phyloP scores from a whole-genome alignment of 2,888 invertebrate genomes.

The Phoronis australis region DNA sequence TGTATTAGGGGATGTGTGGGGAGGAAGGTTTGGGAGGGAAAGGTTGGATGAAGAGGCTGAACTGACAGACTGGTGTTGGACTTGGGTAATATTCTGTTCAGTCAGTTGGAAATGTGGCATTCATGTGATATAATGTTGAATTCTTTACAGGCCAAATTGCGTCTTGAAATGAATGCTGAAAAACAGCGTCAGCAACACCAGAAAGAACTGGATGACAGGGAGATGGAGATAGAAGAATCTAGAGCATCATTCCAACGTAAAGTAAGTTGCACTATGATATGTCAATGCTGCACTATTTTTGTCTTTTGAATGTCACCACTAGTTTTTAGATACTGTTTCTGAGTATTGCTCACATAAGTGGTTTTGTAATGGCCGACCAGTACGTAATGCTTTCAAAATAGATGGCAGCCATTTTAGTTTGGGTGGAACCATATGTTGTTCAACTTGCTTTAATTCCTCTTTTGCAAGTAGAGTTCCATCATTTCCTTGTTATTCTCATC shows the following conservation, averaged over 20 bases:
- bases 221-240: constrained; percentile 89
- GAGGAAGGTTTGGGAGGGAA: constrained; percentile 76
- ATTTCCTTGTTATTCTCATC: no score
- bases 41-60: constrained; percentile 92
- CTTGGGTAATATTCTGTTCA: no score
- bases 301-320: not conserved
- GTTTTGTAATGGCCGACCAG: not conserved
- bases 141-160: constrained; percentile 66
- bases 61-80: constrained; percentile 58
- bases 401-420: no score
- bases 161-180: constrained; percentile 89
- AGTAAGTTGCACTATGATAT: constrained; percentile 24
- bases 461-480: no score
- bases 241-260: constrained; percentile 86
- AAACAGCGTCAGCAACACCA: constrained; percentile 85
- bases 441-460: no score
- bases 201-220: constrained; percentile 81
- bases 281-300: no score
- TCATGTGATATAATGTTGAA: no score
- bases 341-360: not conserved
- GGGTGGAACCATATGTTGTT: no score
- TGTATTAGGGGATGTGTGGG: not conserved
- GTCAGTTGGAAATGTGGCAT: no score
- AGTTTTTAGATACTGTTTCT: not conserved
- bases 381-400: no score